Percentiles rank a stretch among this genome's conserved stretches.
Evolutionary conservation across 2,797 vertebrate genomes (phyloP).

Genomic region (Megaceryle alcyon): DNA sequence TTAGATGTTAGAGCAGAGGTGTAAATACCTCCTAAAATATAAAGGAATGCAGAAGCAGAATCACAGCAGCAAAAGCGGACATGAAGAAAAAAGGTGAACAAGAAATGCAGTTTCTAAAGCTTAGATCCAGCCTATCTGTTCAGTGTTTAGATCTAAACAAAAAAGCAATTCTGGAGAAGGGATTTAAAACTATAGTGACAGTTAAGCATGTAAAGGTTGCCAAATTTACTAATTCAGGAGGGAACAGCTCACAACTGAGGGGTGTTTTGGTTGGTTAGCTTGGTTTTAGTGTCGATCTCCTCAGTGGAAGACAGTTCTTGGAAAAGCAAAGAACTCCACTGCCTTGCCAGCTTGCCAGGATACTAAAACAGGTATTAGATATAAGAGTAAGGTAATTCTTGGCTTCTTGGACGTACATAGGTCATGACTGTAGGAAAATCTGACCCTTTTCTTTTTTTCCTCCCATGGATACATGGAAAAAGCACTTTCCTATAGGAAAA

Average conservation of each 20-base stretch:
- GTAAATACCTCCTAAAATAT: neutral
- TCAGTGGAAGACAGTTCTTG: neutral
- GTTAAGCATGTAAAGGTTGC: neutral
- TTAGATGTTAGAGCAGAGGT: neutral
- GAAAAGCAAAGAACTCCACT: neutral
- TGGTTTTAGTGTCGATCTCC: neutral
- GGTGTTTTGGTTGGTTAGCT: neutral
- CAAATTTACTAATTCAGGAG: neutral
- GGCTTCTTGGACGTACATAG: neutral
- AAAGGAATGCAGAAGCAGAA: neutral
- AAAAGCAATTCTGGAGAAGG: neutral
- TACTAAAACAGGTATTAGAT: neutral
- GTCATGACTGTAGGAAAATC: neutral
- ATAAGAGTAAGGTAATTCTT: neutral
- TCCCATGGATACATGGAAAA: neutral
- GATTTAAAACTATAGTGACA: neutral
- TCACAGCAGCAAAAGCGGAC: neutral
- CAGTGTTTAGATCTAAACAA: neutral
- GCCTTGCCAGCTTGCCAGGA: neutral
- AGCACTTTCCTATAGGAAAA: neutral
- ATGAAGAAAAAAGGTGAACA: neutral
- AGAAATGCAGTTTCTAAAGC: neutral
- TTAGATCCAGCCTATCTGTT: neutral
- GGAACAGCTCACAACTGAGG: accelerated
- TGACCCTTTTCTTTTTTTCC: too few relatives aligned